Percentiles rank a stretch among this genome's conserved stretches.
These are phyloP conservation scores for Lepus timidus DNA, from an alignment of 2,113 vertebrate genomes.

Conservation along the genomic window DNA sequence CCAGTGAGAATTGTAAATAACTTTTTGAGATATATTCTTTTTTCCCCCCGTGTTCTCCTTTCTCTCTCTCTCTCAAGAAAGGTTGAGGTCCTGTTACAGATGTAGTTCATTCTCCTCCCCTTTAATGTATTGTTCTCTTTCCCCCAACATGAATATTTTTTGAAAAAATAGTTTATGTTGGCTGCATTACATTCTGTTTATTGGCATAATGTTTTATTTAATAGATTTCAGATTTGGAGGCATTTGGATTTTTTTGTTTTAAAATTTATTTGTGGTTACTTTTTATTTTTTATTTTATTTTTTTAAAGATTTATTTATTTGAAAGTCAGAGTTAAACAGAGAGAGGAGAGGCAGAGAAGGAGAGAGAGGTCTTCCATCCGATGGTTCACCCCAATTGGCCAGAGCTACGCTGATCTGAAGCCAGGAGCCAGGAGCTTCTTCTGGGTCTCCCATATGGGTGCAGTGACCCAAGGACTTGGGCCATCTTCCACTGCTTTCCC, in stretches of 20 bases:
- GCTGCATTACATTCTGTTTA: not conserved
- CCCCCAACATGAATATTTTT: not conserved
- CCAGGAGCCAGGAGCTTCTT: too few species aligned
- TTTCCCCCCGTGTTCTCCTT: not conserved
- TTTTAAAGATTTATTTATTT: too few species aligned
- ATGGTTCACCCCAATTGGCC: too few species aligned
- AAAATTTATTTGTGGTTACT: conserved; percentile 26
- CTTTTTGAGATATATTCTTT: conserved; percentile 4
- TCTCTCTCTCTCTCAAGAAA: not conserved
- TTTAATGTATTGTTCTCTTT: not conserved
- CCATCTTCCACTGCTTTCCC: too few species aligned
- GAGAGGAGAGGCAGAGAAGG: too few species aligned
- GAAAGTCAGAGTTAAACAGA: too few species aligned
- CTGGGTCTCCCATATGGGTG: too few species aligned
- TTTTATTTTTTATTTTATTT: not conserved
- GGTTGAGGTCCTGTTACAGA: not conserved
- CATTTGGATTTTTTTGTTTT: conserved; percentile 16
- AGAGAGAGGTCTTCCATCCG: too few species aligned
- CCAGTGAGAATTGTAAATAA: not conserved
- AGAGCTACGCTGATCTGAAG: too few species aligned
- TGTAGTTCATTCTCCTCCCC: not conserved
- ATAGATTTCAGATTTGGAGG: not conserved
- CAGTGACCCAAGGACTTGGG: too few species aligned
- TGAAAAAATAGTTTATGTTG: conserved; percentile 30
- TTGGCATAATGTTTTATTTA: not conserved